Percentiles rank a stretch among this genome's conserved stretches.
These are phyloP conservation scores for Girardia tigrina DNA, from an alignment of 2,888 invertebrate species.

Conservation along the genomic window DNA sequence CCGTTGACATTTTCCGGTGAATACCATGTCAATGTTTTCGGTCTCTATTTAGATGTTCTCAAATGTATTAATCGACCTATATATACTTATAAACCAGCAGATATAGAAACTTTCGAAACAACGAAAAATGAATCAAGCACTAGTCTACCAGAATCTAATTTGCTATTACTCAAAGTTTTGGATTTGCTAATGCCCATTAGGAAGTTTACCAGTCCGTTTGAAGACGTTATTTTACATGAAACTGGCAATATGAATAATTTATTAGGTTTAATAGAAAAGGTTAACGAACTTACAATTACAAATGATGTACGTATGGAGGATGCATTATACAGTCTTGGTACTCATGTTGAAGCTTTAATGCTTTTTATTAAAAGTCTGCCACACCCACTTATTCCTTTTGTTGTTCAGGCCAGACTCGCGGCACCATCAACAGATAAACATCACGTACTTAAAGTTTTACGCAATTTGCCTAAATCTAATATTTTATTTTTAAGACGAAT, in stretches of 20 bases:
- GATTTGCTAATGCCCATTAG: not conserved
- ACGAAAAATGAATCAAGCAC: not conserved
- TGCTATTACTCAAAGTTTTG: not conserved
- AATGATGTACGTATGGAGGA: not conserved
- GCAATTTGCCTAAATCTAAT: not conserved
- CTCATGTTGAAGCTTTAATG: not conserved
- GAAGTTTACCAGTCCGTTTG: not conserved
- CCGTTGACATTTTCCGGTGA: not conserved
- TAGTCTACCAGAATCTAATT: not conserved
- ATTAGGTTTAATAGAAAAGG: not conserved
- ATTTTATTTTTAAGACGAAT: not conserved
- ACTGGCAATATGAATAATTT: not conserved
- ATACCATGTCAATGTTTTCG: not conserved
- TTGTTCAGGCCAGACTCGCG: not conserved
- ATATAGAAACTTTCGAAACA: not conserved
- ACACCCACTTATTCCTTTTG: slow-evolving; percentile 12
- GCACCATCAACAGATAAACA: not conserved
- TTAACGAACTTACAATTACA: not conserved
- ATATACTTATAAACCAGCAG: not conserved
- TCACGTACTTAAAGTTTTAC: not conserved
- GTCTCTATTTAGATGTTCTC: not conserved
- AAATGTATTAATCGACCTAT: not conserved
- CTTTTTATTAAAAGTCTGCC: slow-evolving; percentile 9
- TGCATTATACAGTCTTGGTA: not conserved
- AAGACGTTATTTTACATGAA: not conserved